Evolutionary conservation across 2,888 invertebrate genomes (phyloP), one percentile per base, ranked within the genome.

Genomic region (Oscheius sp.): DNA sequence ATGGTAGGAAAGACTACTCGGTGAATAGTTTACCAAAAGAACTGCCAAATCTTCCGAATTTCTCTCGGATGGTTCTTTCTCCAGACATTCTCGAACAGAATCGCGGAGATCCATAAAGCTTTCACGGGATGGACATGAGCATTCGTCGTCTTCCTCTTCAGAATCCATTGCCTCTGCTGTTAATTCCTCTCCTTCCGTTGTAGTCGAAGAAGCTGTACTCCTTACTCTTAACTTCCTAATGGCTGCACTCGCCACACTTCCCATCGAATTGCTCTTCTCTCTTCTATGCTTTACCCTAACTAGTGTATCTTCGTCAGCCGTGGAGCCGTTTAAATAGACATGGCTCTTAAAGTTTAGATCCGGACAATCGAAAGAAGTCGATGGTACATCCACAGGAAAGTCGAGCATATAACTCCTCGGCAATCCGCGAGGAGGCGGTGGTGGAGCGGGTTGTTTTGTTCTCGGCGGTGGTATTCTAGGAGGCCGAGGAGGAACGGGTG

Each of bases 21-120:
- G n/a, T n/a, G n/a, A n/a, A n/a, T n/a, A n/a, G n/a, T n/a, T n/a
- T 23, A 80, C 80, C 75, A 98, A 89, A 6, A 98, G 90, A 70
- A 93, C 92, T 88, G 95, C 95, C 83, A 98, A 93, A 88, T 98
- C 97, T 84, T 96, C 96, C 82, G 95, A 95, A 42, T 92, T 93
- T 82, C 97, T 90, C 86, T 97, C 96, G 57, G 92, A 91, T 15
- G 97, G 96, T 88, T 96, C 96, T 88, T 96, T 97, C 88, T 97
- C 96, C 79, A 98, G 90, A 87, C 96, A 96, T 89, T 98, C 97
- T 73, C 96, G 90, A 12, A 98, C 95, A 72, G 94, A 92, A 90
- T 98, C 97, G 48, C 79, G 69, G 1, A 78, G 53, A 66, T 78
- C 78, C 65, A 76, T 57, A 17, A 73, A 75, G 34, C 74, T 72